Conservation (phyloP, 1,140 invertebrate species). For the Heliconius eleuchia region DNA sequence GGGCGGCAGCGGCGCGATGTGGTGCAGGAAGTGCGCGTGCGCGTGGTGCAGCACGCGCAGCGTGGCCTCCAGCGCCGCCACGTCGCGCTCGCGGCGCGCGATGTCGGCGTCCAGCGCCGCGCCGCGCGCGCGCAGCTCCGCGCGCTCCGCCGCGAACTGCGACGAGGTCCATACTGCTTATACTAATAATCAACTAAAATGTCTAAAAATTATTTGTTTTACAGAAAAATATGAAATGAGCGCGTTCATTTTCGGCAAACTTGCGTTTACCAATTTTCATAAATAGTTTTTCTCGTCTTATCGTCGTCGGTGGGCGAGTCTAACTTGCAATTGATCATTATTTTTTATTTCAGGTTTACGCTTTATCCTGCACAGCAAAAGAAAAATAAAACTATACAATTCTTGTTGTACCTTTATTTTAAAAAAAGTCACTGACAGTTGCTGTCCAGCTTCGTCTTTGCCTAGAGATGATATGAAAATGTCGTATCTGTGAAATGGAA, state of each 20-base stretch:
- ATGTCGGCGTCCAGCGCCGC: constrained; percentile 86
- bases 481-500: constrained; percentile 66
- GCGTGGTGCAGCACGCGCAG: constrained; percentile 85
- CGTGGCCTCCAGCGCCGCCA: constrained; percentile 88
- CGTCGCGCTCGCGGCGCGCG: constrained; percentile 85
- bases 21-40: constrained; percentile 84
- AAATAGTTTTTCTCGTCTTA: too few relatives aligned
- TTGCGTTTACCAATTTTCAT: too few relatives aligned
- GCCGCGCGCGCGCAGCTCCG: constrained; percentile 86
- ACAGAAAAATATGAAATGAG: too few relatives aligned
- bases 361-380: too few relatives aligned
- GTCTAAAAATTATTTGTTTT: too few relatives aligned
- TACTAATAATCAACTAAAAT: too few relatives aligned
- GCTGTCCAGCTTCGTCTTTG: constrained; percentile 83
- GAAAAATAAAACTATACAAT: background rate
- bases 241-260: too few relatives aligned
- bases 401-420: constrained; percentile 82
- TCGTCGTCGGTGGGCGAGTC: too few relatives aligned
- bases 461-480: constrained; percentile 79
- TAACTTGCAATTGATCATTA: too few relatives aligned
- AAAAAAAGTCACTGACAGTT: constrained; percentile 84
- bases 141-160: constrained; percentile 85
- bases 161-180: too few relatives aligned
- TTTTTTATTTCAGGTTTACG: too few relatives aligned
- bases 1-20: constrained; percentile 70